Percentiles rank a stretch among this genome's conserved stretches.
phyloP scores from a whole-genome alignment of 1,140 invertebrate species.

The Lepidurus apus region DNA sequence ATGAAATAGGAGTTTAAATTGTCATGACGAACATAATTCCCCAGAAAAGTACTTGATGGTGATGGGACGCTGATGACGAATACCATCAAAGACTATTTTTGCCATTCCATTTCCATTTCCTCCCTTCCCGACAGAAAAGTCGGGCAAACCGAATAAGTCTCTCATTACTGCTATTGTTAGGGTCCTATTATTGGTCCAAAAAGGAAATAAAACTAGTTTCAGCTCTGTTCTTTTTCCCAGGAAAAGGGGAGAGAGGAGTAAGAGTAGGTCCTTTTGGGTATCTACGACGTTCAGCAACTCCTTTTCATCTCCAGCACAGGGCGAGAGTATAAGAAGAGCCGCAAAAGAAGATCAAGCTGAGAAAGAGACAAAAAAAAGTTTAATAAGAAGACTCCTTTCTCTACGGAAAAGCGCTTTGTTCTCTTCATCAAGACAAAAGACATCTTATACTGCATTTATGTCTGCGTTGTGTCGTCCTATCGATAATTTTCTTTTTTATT shows the following conservation, averaged over 20 bases:
- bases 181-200: neutral
- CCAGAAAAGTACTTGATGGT: neutral
- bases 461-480: slow-evolving; percentile 1
- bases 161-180: slow-evolving; percentile 9
- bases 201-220: neutral
- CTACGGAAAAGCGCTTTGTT: neutral
- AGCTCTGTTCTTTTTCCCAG: neutral
- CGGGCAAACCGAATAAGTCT: slow-evolving; percentile 8
- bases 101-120: neutral
- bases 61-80: neutral
- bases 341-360: neutral
- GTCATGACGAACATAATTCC: neutral
- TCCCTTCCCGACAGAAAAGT: neutral
- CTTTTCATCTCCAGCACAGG: neutral
- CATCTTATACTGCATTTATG: neutral
- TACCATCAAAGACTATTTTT: neutral
- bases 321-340: neutral
- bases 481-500: neutral
- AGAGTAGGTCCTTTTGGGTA: neutral
- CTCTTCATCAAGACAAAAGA: neutral
- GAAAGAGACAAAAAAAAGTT: neutral
- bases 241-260: neutral
- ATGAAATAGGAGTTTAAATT: too few species aligned
- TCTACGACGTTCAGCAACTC: neutral
- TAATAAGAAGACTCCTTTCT: neutral